Evolutionary conservation across 2,797 vertebrate species (phyloP).

Genomic region (Cirrhinus molitorella): DNA sequence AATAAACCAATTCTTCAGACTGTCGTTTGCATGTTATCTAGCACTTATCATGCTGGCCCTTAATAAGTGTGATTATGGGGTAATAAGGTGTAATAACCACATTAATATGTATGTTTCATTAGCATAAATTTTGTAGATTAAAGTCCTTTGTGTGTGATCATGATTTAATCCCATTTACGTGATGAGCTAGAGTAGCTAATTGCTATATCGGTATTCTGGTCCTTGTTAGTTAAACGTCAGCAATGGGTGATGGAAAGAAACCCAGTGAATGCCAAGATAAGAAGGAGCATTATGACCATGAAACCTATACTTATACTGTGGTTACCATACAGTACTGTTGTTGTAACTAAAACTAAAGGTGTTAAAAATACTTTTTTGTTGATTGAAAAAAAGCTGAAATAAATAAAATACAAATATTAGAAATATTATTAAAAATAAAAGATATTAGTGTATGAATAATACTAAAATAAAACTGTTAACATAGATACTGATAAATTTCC

Average conservation of each 20-base stretch:
- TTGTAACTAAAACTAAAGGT: neutral
- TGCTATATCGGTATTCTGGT: slow-evolving; percentile 44
- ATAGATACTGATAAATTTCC: neutral
- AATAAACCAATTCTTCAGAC: slow-evolving; percentile 22
- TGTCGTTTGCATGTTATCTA: slow-evolving; percentile 13
- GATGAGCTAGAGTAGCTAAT: slow-evolving; percentile 40
- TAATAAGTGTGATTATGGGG: slow-evolving; percentile 50
- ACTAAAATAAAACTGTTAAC: neutral
- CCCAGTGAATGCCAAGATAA: slow-evolving; percentile 6
- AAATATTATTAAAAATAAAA: too few relatives aligned
- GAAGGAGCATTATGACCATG: neutral
- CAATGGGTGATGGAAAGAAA: slow-evolving; percentile 32
- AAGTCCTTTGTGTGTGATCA: slow-evolving; percentile 61
- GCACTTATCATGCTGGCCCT: slow-evolving; percentile 17
- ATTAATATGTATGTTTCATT: slow-evolving; percentile 49
- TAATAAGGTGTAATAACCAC: slow-evolving; percentile 39
- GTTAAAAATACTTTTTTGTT: neutral
- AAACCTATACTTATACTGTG: neutral
- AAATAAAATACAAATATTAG: neutral
- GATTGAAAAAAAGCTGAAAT: neutral
- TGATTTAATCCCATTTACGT: slow-evolving; percentile 63
- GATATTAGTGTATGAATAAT: neutral
- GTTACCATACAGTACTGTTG: neutral
- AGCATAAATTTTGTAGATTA: slow-evolving; percentile 21
- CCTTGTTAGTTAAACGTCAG: neutral